Conservation (phyloP, 2,797 vertebrate genomes). For the Poeciliopsis infans region DNA sequence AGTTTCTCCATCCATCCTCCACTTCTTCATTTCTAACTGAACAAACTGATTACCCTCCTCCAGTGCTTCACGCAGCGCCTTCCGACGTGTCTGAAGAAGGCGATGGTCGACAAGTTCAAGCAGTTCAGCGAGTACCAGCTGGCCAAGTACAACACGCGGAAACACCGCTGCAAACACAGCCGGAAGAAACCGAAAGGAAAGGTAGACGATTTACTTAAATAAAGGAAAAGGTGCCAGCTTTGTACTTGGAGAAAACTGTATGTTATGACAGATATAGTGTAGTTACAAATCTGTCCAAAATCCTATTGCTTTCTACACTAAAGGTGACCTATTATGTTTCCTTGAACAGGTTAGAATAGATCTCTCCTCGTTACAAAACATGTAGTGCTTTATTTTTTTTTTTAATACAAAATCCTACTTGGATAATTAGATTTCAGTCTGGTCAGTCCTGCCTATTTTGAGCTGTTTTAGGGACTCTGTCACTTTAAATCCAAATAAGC, state of each 20-base stretch:
- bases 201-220: constrained; percentile 43
- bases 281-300: neutral
- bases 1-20: neutral
- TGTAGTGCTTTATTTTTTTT: too few species aligned
- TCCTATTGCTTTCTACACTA: neutral
- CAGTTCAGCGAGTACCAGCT: constrained; percentile 90
- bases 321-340: neutral
- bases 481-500: too few species aligned
- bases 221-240: neutral
- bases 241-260: neutral
- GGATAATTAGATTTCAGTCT: too few species aligned
- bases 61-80: constrained; percentile 83
- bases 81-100: constrained; percentile 87
- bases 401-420: too few species aligned
- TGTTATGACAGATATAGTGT: neutral
- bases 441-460: too few species aligned
- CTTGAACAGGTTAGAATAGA: too few species aligned
- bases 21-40: neutral
- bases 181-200: constrained; percentile 43
- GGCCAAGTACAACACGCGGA: constrained; percentile 90
- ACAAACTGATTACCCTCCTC: neutral
- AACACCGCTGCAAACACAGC: constrained; percentile 84
- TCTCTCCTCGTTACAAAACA: too few species aligned
- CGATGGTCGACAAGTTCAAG: constrained; percentile 86
- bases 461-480: too few species aligned